These are phyloP conservation scores for Clarias pachynema DNA, from an alignment of 2,797 vertebrate species.

Conservation along the genomic window DNA sequence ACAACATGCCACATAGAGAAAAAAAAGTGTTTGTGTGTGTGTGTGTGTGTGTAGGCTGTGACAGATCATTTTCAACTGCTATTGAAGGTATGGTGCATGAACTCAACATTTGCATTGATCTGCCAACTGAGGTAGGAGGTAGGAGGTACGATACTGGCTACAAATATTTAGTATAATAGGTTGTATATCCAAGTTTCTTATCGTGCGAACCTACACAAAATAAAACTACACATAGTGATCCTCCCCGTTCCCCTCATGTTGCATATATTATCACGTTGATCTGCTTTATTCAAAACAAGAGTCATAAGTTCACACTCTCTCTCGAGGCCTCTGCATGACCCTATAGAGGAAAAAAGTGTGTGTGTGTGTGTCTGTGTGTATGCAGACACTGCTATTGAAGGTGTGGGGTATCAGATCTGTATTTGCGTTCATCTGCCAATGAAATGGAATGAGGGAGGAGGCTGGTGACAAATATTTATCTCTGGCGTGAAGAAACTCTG, in stretches of 20 bases:
- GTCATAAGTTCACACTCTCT: constrained; percentile 37
- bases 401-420: constrained; percentile 34
- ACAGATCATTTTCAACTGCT: no score
- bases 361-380: background rate
- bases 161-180: background rate
- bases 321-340: constrained; percentile 32
- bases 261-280: constrained; percentile 18
- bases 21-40: no score
- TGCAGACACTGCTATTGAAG: constrained; percentile 15
- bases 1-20: no score
- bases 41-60: no score
- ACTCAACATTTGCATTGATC: no score
- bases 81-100: no score
- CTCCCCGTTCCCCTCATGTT: background rate
- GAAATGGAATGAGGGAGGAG: constrained; percentile 16
- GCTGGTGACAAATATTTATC: constrained; percentile 14
- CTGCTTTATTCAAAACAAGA: constrained; percentile 15
- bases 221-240: background rate
- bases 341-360: constrained; percentile 1
- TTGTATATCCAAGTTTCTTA: background rate
- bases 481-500: constrained; percentile 29
- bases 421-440: constrained; percentile 38
- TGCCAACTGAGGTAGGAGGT: no score
- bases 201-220: background rate
- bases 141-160: no score